Base-by-base conservation (phyloP, 2,113 vertebrate genomes). In the Sigmodon hispidus region DNA sequence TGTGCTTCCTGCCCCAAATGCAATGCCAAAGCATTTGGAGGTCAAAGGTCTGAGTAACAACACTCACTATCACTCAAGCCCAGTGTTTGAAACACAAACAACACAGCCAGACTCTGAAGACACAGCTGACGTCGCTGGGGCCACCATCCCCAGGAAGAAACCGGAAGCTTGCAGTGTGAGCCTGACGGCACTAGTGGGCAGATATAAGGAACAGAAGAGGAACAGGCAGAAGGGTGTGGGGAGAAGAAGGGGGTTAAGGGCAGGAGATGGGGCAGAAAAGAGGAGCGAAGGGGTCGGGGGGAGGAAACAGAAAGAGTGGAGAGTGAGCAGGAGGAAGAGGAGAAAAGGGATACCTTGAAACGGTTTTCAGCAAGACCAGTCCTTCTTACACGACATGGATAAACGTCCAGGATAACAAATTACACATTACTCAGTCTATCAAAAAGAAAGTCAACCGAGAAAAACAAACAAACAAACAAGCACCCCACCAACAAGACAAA, bases 101-200 rank as follows among this genome's bases (percentile, higher is more conserved):
- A 24, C 8, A 6, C 19, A n/a, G 19, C 11, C 77, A n/a, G n/a
- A 43, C 55, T 43, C 36, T 59, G 79, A 40, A 43, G 52, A 34
- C 16, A 21, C 16, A 34, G 57, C 0, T 3, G 45, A 43, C 34
- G 45, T 36, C 34, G 5, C 36, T 40, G 21, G 67, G 40, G 3
- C 50, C 15, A 5, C 13, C 24, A 10, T 43, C 26, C 26, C 10
- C 57, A 31, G 80, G 80, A 61, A 45, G 24, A 31, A 17, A 61
- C 57, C 2, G 2, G 80, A 8, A 63, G 80, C 80, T 17, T 43
- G n/a, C 55, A 29, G 55, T 61, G 52, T 10, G 84, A 34, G 0
- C 22, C 40, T 4, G 24, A 2, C 48, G 3, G 45, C 29, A 11
- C 43, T 4, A 67, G 7, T 21, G 24, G 67, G 13, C 43, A 34